Base-by-base conservation (phyloP, 35 echinoderm and acorn worm species). In the Apostichopus japonicus region DNA sequence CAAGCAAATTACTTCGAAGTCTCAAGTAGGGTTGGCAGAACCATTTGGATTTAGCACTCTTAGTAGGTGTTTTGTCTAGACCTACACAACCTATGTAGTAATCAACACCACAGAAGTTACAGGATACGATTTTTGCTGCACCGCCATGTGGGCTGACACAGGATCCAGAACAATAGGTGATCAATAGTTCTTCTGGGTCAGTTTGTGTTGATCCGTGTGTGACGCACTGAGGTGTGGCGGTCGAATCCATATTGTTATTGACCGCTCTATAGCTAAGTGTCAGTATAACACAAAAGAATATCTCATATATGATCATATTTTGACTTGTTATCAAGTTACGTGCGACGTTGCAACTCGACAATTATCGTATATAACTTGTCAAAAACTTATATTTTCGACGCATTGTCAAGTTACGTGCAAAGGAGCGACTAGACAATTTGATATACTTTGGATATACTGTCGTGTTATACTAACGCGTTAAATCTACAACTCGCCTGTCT, bases 21-120 rank as follows among this genome's bases (percentile, higher is more conserved):
- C 51, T 83, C 16, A 83, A 55, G 79, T 51, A 83, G 4, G 79
- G 33, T 83, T 83, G 79, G 51, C 79, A 83, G 21, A 83, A 83
- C 79, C 79, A 54, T 83, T 55, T 83, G 0, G 79, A 83, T 83
- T 83, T 83, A 13, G 70, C 70, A n/a, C 70, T 17, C 21, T 73
- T 73, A 14, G 70, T 73, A 17, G 70, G 70, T 6, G 19, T 4
- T 83, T 83, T 83, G 6, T 83, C 79, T 5, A 83, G 53, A 16
- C 79, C 79, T 15, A 52, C 79, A 54, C 79, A 83, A 55, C 54
- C 54, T 6, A 83, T 11, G 9, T 83, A 51, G 52, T 83, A 83
- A n/a, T 83, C 10, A 17, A 83, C 79, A 3, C 52, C 79, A 83
- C 79, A 83, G 51, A 83, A 83, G 51, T 83, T 10, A 56, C 79